Percentiles rank a stretch among this genome's conserved stretches.
Conservation (phyloP, 2,888 invertebrate genomes). For the Euzophera pinguis region DNA sequence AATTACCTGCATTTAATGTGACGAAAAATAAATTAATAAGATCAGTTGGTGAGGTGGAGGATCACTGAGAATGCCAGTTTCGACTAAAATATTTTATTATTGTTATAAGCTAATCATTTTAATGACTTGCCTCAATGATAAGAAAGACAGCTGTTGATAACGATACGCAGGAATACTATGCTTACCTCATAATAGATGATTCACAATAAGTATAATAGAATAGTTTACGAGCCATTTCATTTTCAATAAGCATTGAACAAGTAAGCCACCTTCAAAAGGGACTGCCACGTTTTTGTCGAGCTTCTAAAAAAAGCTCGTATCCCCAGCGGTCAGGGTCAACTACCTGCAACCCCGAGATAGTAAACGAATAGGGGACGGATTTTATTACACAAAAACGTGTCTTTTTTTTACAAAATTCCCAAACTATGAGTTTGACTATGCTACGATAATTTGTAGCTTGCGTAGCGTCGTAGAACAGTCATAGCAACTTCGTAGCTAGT, state of each 20-base stretch:
- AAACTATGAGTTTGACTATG: not conserved
- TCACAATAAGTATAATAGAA: not conserved
- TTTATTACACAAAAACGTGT: slow-evolving; percentile 7
- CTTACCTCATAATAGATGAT: too few species aligned
- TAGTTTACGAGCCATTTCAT: not conserved
- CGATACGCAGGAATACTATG: too few species aligned
- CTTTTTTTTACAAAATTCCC: not conserved
- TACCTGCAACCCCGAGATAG: slow-evolving; percentile 32
- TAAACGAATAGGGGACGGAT: slow-evolving; percentile 25
- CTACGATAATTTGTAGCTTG: slow-evolving; percentile 16
- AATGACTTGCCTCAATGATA: too few species aligned
- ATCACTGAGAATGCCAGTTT: too few species aligned
- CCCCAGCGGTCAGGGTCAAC: slow-evolving; percentile 29
- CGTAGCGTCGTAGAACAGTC: slow-evolving; percentile 21
- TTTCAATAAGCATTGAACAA: not conserved
- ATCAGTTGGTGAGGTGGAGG: too few species aligned
- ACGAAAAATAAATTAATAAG: too few species aligned
- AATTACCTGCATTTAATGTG: too few species aligned
- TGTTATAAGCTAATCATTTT: too few species aligned
- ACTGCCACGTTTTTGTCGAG: not conserved
- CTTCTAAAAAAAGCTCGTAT: not conserved
- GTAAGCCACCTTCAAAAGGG: not conserved
- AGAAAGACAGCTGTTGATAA: too few species aligned
- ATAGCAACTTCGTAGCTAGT: not conserved
- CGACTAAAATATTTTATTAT: too few species aligned